Evolutionary conservation across 2,888 invertebrate species (phyloP), one percentile per base, ranked within the genome.

Genomic region (Leistus spinibarbis): DNA sequence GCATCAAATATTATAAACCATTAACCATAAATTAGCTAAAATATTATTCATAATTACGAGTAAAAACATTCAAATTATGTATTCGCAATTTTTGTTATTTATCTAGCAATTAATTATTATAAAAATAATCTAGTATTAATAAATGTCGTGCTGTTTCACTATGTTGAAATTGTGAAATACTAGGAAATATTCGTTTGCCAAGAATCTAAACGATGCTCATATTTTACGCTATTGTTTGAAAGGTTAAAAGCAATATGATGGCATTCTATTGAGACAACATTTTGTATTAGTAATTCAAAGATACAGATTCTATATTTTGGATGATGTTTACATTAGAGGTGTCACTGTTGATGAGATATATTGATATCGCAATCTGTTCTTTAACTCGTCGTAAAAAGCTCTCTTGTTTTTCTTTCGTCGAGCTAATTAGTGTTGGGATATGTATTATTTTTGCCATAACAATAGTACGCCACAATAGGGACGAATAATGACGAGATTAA

Each of bases 121-220:
- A 2, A 40, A 40, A 4, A 40, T 7, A 40, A 40, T 40, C 13
- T 40, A 1, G 40, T 40, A 40, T 40, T 10, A 9, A 27, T 27
- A 9, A 40, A 40, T 40, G 7, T n/a, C n/a, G n/a, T 40, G 7
- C 7, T 40, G 13, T 40, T 40, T 40, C 40, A 40, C 40, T n/a
- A n/a, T n/a, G n/a, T n/a, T n/a, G n/a, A n/a, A 40, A 40, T 7
- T 40, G 40, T 4, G 40, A 40, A 40, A 40, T 40, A 40, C 40
- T 1, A 40, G 40, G 40, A 40, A 40, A 40, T 40, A 13, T 40
- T 40, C 40, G 40, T 40, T 40, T 71, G 64, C 64, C 16, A 54
- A 24, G 71, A 64, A 71, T 71, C 64, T 71, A 64, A 71, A 70
- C 22, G 69, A 71, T 64, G 64, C 54, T 71, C 71, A 20, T 54